Percentiles rank a stretch among this genome's conserved stretches.
Evolutionary conservation across 2,888 invertebrate species (phyloP).

Genomic region (Pandemis heparana): DNA sequence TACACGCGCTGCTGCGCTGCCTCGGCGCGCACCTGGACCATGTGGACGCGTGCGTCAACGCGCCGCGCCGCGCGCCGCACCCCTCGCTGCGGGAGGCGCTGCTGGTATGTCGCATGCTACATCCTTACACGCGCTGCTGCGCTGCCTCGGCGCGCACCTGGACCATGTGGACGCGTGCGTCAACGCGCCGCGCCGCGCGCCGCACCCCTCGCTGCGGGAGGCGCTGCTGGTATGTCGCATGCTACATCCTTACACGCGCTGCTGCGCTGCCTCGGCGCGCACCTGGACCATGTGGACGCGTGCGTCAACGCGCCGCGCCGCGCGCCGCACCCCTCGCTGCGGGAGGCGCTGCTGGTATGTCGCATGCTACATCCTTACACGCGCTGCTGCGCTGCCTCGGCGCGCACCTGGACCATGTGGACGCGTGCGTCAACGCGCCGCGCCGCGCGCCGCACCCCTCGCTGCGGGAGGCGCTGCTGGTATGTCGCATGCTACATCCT

Average conservation of each 20-base stretch:
- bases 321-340: conserved; percentile 56
- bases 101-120: conserved; percentile 54
- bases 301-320: conserved; percentile 57
- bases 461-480: conserved; percentile 69
- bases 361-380: conserved; percentile 40
- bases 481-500: conserved; percentile 45
- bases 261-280: conserved; percentile 70
- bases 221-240: conserved; percentile 63
- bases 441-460: conserved; percentile 53
- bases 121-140: conserved; percentile 70
- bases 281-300: conserved; percentile 69
- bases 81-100: conserved; percentile 67
- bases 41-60: conserved; percentile 64
- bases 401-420: conserved; percentile 70
- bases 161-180: conserved; percentile 67
- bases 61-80: conserved; percentile 52
- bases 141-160: conserved; percentile 72
- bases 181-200: conserved; percentile 53
- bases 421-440: conserved; percentile 60
- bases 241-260: conserved; percentile 64
- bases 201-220: conserved; percentile 62
- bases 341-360: conserved; percentile 69
- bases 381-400: conserved; percentile 74
- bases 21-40: conserved; percentile 70
- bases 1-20: conserved; percentile 73